A percentile compares a stretch with the other conserved stretches of the same genome.
These are phyloP conservation scores for Zhuqinia jingwanae DNA, from an alignment of 2,888 invertebrate genomes.

Conservation along the genomic window DNA sequence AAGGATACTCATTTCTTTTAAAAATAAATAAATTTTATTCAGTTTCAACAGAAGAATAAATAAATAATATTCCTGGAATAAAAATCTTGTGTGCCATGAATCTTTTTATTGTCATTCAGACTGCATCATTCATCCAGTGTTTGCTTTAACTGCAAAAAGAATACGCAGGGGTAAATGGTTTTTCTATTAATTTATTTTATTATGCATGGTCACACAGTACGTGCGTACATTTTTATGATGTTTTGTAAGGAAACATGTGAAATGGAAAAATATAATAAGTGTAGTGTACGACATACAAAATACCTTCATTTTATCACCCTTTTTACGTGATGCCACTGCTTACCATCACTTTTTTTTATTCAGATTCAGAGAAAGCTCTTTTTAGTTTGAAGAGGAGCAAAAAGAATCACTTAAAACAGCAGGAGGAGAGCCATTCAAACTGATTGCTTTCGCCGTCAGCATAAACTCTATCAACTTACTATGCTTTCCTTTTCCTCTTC, in stretches of 20 bases:
- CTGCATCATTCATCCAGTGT: background rate
- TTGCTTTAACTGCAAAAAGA: background rate
- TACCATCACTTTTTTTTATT: no score
- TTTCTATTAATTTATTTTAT: constrained; percentile 12
- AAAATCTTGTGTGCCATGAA: background rate
- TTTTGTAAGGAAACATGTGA: background rate
- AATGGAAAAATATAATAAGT: background rate
- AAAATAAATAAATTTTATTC: no score
- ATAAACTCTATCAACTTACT: no score
- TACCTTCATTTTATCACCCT: no score
- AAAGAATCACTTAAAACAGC: constrained; percentile 34
- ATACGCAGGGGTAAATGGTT: background rate
- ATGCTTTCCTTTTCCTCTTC: no score
- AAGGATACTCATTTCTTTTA: background rate
- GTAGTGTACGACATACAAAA: no score
- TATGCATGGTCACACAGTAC: constrained; percentile 6
- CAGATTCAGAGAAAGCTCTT: no score
- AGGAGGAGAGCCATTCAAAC: constrained; percentile 14
- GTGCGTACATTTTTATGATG: background rate
- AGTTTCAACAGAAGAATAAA: no score
- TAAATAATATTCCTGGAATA: no score
- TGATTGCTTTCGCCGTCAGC: background rate
- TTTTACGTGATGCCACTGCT: no score
- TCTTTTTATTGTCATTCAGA: constrained; percentile 13
- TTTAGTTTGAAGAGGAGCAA: background rate